Evolutionary conservation across 1,140 invertebrate species (phyloP).

Genomic region (Orchesella cincta): DNA sequence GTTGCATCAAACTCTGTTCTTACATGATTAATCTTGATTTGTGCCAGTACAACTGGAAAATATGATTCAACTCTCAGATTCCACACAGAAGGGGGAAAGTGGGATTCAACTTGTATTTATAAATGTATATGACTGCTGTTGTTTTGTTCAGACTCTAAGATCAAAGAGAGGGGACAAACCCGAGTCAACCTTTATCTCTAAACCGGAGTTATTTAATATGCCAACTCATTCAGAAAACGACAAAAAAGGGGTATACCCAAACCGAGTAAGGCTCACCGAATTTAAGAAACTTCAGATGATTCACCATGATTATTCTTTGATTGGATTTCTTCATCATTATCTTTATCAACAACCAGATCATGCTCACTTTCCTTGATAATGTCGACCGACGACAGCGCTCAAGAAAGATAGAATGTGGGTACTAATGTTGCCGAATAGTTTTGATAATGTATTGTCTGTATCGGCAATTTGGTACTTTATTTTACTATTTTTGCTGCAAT

Average conservation of each 20-base stretch:
- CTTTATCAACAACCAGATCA: background rate
- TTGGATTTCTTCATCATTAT: slow-evolving; percentile 25
- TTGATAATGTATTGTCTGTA: no score
- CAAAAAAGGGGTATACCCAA: background rate
- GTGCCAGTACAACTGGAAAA: background rate
- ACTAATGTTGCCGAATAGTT: no score
- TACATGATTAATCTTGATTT: slow-evolving; percentile 15
- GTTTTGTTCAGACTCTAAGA: no score
- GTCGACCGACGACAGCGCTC: background rate
- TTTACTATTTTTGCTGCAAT: no score
- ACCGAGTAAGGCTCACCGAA: no score
- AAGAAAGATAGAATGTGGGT: background rate
- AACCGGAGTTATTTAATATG: no score
- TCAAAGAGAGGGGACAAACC: no score
- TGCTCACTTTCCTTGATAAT: background rate
- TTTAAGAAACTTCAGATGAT: slow-evolving; percentile 3
- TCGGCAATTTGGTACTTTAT: no score
- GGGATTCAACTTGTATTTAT: no score
- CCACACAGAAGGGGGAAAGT: no score
- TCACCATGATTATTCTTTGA: slow-evolving; percentile 22
- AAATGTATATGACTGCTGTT: no score
- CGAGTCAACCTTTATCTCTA: no score
- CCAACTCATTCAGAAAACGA: slow-evolving; percentile 9
- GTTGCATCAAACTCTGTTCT: background rate
- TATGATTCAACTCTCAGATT: slow-evolving; percentile 3